Evolutionary conservation across 2,797 vertebrate genomes (phyloP).

Genomic region (Microhierax caerulescens): DNA sequence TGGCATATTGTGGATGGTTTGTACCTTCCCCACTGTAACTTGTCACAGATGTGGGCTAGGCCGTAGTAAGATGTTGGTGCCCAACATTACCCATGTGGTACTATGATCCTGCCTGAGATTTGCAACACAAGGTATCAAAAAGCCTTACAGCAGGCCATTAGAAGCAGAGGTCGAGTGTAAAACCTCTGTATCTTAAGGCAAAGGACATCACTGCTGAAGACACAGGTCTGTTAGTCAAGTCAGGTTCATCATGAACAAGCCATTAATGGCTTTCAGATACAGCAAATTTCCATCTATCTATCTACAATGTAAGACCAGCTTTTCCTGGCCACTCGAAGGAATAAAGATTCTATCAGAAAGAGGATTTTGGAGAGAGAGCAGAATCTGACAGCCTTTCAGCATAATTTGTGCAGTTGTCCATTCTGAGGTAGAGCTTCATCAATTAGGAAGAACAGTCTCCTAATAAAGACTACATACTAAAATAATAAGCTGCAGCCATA

Average conservation of each 20-base stretch:
- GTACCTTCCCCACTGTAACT: not conserved
- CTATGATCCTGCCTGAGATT: not conserved
- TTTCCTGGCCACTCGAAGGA: not conserved
- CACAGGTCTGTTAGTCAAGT: not conserved
- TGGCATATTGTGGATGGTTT: not conserved
- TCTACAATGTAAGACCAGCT: not conserved
- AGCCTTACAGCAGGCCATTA: not conserved
- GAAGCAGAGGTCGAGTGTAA: not conserved
- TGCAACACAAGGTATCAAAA: not conserved
- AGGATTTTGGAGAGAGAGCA: not conserved
- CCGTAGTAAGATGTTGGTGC: not conserved
- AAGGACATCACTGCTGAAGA: not conserved
- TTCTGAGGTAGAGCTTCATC: not conserved
- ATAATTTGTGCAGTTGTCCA: not conserved
- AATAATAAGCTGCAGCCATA: not conserved
- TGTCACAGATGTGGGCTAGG: not conserved
- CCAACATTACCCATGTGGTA: not conserved
- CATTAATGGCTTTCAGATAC: not conserved
- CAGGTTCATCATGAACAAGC: not conserved
- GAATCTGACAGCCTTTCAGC: not conserved
- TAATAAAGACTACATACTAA: not conserved
- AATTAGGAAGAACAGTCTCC: not conserved
- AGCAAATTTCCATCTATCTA: not conserved
- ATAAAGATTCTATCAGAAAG: not conserved
- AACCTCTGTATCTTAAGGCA: not conserved